Percentiles rank a stretch among this genome's conserved stretches.
These are phyloP conservation scores for Eulithis testata DNA, from an alignment of 2,888 invertebrate species.

Conservation along the genomic window DNA sequence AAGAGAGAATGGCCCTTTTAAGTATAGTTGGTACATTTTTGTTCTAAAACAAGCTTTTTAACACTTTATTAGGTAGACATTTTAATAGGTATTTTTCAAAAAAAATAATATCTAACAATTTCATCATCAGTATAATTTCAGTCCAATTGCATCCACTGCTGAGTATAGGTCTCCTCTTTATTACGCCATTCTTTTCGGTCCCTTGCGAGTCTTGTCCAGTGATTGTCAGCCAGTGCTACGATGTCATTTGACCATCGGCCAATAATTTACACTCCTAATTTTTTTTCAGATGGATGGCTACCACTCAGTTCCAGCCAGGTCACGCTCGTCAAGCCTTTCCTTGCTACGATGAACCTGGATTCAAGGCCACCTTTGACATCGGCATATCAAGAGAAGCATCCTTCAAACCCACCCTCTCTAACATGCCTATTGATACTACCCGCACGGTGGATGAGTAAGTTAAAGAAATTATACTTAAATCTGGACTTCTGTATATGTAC, in stretches of 20 bases:
- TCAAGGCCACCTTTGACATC: constrained; percentile 91
- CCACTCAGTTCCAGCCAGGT: constrained; percentile 92
- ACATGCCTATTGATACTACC: constrained; percentile 85
- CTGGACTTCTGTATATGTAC: neutral
- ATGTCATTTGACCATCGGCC: too few species aligned
- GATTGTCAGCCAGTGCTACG: too few species aligned
- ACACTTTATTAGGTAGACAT: neutral
- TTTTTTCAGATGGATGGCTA: constrained; percentile 87
- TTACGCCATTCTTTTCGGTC: too few species aligned
- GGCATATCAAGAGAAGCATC: constrained; percentile 84
- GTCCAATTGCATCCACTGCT: too few species aligned
- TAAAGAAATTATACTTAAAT: neutral
- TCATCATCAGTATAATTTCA: too few species aligned
- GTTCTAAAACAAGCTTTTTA: neutral
- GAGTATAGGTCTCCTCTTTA: too few species aligned
- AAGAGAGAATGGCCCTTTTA: too few species aligned
- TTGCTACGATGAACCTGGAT: constrained; percentile 93
- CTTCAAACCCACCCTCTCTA: constrained; percentile 84
- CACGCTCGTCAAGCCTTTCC: constrained; percentile 93
- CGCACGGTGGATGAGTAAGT: constrained; percentile 50
- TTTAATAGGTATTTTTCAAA: too few species aligned
- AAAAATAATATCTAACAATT: too few species aligned
- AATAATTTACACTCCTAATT: neutral
- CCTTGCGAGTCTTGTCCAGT: too few species aligned
- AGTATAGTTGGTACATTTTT: too few species aligned